Evolutionary conservation across 2,888 invertebrate genomes (phyloP).

Genomic region (Mythimna ferrago): DNA sequence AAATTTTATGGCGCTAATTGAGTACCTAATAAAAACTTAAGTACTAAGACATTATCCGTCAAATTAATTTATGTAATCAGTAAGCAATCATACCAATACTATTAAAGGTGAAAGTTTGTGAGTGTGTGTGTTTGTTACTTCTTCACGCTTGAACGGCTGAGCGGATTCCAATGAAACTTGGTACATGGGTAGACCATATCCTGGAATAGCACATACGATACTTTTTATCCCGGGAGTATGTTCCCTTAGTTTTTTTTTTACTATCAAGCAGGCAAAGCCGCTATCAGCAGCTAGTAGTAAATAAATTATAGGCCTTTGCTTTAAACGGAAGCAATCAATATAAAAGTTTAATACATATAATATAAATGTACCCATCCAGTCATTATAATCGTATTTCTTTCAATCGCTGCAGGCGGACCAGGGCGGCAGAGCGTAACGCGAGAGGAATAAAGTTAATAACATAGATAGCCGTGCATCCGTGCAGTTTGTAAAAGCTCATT

Average conservation of each 20-base stretch:
- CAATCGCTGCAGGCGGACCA: constrained; percentile 14
- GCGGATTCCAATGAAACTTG: too few relatives aligned
- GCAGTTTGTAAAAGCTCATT: constrained; percentile 10
- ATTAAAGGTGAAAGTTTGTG: too few relatives aligned
- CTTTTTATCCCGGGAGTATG: too few relatives aligned
- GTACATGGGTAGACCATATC: too few relatives aligned
- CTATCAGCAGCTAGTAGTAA: too few relatives aligned
- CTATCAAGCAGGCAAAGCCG: too few relatives aligned
- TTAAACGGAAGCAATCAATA: constrained; percentile 36
- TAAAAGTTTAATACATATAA: neutral
- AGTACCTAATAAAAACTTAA: neutral
- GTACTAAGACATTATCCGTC: neutral
- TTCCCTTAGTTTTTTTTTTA: too few relatives aligned
- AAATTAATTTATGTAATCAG: constrained; percentile 1
- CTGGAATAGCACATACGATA: too few relatives aligned
- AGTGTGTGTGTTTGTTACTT: too few relatives aligned
- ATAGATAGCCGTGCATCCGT: neutral
- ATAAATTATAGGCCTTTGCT: neutral
- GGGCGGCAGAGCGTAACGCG: neutral
- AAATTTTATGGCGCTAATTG: constrained; percentile 3
- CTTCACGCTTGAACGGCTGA: too few relatives aligned
- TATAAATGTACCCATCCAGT: constrained; percentile 17
- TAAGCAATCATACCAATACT: neutral
- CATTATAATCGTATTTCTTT: constrained; percentile 29
- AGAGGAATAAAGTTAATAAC: constrained; percentile 12